Base-by-base conservation (phyloP, 2,888 invertebrate genomes). In the Xylota segnis region DNA sequence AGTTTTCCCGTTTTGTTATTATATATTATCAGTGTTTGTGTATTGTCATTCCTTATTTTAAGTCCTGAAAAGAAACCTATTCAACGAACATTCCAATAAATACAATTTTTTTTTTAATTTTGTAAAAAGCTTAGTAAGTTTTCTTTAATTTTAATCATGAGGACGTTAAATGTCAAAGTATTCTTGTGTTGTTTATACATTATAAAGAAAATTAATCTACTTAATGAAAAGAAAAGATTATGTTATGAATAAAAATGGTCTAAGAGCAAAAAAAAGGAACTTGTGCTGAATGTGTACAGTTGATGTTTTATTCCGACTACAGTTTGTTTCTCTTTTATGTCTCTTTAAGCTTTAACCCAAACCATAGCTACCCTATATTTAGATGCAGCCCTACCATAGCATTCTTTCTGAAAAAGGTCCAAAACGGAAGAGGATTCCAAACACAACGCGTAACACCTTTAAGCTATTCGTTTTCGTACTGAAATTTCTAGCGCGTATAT, bases 71-170 rank as follows among this genome's bases (percentile, higher is more conserved):
- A 40, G 10, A 40, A 63, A 61, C 54, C 12, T n/a, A 37, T 47
- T 75, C 65, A 56, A 58, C 58, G 47, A 66, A 65, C 75, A 75
- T 75, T 75, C 75, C 75, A 75, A 65, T 34, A 58, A 37, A 56
- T 45, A 68, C 14, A 27, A 43, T 18, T 70, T 70, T 52, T n/a
- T 34, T 27, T 40, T 59, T 56, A 3, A 45, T 56, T 45, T 58
- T 70, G 70, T 70, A 70, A 34, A 70, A 70, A 70, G 70, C 18
- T 56, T 32, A 45, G 56, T 70, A 43, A 40, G 43, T 43, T 18
- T 43, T 70, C 18, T 47, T 54, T 70, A 43, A 45, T 58, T 43
- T 58, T 45, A 68, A 50, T 50, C 18, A 71, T 59, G 34, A 23
- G 34, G 18, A 72, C 16, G 54, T 45, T 23, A 32, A 72, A 14